These are phyloP conservation scores for Brachionus angularis DNA, from an alignment of 1,140 invertebrate genomes.

Conservation along the genomic window DNA sequence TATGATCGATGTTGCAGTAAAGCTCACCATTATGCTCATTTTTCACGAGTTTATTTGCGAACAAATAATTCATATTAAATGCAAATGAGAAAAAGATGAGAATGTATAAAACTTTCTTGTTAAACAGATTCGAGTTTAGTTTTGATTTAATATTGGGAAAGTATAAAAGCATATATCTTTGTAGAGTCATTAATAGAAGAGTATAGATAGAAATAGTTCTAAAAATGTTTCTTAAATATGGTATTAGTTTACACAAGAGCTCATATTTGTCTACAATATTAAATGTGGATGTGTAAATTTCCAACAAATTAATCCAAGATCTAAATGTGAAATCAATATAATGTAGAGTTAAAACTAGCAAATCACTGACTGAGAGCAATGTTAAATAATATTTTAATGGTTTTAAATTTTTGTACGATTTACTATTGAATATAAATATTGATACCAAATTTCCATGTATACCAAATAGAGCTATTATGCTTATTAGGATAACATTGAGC, in stretches of 20 bases:
- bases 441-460: conserved; percentile 1
- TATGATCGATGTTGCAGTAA: neutral
- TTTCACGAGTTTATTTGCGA: neutral
- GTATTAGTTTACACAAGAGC: neutral
- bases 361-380: neutral
- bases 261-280: conserved; percentile 19
- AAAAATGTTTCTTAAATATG: neutral
- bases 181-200: neutral
- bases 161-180: conserved; percentile 1
- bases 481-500: neutral
- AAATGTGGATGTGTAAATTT: neutral
- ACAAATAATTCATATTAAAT: neutral
- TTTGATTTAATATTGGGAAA: conserved; percentile 21
- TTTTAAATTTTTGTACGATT: neutral
- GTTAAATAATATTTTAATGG: conserved; percentile 12
- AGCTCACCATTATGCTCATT: neutral
- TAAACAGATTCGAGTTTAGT: conserved; percentile 1
- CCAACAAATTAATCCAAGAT: conserved; percentile 19
- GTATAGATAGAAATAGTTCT: neutral
- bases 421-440: neutral
- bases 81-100: neutral
- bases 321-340: conserved; percentile 14
- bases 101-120: neutral
- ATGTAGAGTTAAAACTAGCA: neutral
- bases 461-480: neutral